A percentile compares a stretch with the other conserved stretches of the same genome.
phyloP scores from a whole-genome alignment of 2,797 vertebrate genomes.

The Pachyuromys duprasi region DNA sequence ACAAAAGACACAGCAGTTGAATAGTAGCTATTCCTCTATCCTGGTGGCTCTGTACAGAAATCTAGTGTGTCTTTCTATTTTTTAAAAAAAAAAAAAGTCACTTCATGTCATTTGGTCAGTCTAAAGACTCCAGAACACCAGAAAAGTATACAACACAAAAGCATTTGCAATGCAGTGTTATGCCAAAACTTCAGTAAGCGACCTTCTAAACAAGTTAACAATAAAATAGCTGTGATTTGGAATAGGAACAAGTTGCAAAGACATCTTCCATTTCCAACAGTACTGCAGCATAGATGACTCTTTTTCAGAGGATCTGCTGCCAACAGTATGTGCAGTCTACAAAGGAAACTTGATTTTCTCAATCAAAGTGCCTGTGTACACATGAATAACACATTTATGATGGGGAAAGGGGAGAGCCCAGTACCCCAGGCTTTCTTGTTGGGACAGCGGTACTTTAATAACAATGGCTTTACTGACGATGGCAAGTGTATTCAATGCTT shows the following conservation, averaged over 20 bases:
- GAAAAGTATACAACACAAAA: background rate
- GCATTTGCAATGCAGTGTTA: background rate
- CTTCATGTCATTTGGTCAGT: background rate
- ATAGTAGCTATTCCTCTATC: background rate
- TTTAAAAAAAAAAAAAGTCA: background rate
- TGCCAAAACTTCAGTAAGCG: background rate
- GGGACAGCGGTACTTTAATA: background rate
- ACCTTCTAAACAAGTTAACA: background rate
- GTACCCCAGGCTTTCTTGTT: background rate
- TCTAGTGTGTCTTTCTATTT: background rate
- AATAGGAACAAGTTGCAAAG: background rate
- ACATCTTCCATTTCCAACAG: background rate
- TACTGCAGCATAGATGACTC: background rate
- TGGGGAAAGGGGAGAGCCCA: background rate
- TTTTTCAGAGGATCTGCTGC: background rate
- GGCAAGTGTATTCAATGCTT: background rate
- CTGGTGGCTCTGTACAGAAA: background rate
- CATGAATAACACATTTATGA: background rate
- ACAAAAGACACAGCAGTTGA: background rate
- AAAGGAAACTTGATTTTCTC: constrained; percentile 39
- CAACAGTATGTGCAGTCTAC: background rate
- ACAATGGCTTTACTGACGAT: background rate
- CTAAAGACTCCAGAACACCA: background rate
- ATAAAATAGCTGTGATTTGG: background rate
- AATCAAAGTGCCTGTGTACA: background rate